Base-by-base conservation (phyloP, 2,888 invertebrate species). In the Priocnemis perturbator region DNA sequence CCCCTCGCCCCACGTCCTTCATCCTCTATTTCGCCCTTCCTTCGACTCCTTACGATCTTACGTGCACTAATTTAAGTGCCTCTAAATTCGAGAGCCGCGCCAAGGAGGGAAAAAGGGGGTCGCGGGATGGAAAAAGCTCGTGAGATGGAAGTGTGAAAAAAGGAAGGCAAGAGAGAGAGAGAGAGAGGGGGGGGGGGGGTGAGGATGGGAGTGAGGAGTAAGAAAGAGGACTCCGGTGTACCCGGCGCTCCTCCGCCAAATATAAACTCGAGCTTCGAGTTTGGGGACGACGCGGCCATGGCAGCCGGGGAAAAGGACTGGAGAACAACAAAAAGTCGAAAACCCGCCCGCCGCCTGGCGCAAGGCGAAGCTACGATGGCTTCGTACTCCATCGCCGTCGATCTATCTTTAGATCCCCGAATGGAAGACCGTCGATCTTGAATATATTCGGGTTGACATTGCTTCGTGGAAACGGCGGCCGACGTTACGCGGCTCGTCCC, bases 1-100 rank as follows among this genome's bases (percentile, higher is more conserved):
- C 14, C 45, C 58, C 65, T 50, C 64, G 50, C 17, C 52, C 65
- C 47, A 55, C 65, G 56, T 45, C 55, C 44, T 61, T 48, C 20
- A n/a, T 37, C 30, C 55, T 47, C 26, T 44, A 21, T 60, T 61
- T 60, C 20, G 62, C 61, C 58, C 61, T 71, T 70, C 20, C 20
- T 20, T 57, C 57, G 17, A 30, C 57, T 17, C 3, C 26, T 17
- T 37, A n/a, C 57, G n/a, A 55, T 55, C 55, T n/a, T 17, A 17
- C 5, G 57, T 56, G 73, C 76, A 76, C 77, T 79, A 76, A 83
- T 83, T 81, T 83, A 81, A 82, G 83, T 80, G 79, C 47, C 79
- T 83, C 82, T 83, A 84, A 81, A 84, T 83, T 79, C 74, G 78
- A 80, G 70, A 73, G 63, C 44, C 67, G 69, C 64, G 61, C 44